Conservation (phyloP, 64 coral and sea anemone species). For the Porites australiensis region DNA sequence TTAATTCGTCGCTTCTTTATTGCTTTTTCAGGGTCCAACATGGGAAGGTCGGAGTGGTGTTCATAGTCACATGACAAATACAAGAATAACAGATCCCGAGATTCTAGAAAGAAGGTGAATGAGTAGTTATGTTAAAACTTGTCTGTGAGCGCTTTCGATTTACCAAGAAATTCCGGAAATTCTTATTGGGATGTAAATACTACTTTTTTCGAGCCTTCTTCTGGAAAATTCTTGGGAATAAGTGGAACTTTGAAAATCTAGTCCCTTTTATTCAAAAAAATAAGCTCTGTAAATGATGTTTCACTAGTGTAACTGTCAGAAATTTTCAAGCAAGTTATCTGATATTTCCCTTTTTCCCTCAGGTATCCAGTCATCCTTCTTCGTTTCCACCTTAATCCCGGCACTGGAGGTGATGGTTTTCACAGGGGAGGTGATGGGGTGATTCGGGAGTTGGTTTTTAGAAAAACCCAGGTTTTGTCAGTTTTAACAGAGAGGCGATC, state of each 20-base stretch:
- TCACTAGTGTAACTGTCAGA: neutral
- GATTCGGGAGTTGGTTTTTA: constrained; percentile 84
- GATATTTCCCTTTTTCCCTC: neutral
- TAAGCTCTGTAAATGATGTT: too few species aligned
- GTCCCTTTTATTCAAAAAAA: too few species aligned
- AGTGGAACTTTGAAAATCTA: too few species aligned
- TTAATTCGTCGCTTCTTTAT: neutral
- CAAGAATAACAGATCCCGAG: constrained; percentile 98
- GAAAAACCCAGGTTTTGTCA: constrained; percentile 76
- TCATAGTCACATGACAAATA: constrained; percentile 97
- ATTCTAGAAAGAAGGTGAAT: constrained; percentile 90
- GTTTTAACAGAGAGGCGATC: constrained; percentile 81
- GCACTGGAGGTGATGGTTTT: constrained; percentile 86
- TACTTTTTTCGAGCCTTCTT: too few species aligned
- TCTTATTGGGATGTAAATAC: too few species aligned
- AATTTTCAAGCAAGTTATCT: neutral
- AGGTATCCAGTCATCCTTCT: constrained; percentile 94
- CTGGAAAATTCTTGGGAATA: too few species aligned
- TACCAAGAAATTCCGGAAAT: too few species aligned
- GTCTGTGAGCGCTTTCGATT: neutral
- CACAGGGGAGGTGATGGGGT: constrained; percentile 93
- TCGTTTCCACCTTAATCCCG: constrained; percentile 96
- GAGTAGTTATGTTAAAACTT: too few species aligned
- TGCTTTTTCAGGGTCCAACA: constrained; percentile 78
- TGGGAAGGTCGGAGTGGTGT: constrained; percentile 97